Evolutionary conservation across 2,113 vertebrate species (phyloP).

Genomic region (Misgurnus mizolepis): DNA sequence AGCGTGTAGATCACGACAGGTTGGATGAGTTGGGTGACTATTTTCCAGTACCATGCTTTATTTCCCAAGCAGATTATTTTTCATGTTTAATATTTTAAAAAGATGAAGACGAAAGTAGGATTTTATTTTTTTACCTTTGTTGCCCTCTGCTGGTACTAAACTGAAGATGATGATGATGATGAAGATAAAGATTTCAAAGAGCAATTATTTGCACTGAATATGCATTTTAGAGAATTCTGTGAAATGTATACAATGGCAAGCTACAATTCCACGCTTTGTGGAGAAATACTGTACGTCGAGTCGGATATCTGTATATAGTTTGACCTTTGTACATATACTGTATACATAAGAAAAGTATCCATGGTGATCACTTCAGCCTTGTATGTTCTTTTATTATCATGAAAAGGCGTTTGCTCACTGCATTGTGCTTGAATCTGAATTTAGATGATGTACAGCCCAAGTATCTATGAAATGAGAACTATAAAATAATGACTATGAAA

Average conservation of each 20-base stretch:
- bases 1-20: constrained; percentile 9
- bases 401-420: constrained; percentile 78
- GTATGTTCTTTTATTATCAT: constrained; percentile 61
- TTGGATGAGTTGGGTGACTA: background rate
- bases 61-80: constrained; percentile 42
- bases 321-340: constrained; percentile 78
- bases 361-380: constrained; percentile 77
- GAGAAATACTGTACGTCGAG: constrained; percentile 56
- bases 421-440: constrained; percentile 81
- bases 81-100: constrained; percentile 43
- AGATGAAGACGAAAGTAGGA: background rate
- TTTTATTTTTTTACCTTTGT: constrained; percentile 65
- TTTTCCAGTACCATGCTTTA: constrained; percentile 1
- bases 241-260: constrained; percentile 60
- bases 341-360: constrained; percentile 57
- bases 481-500: constrained; percentile 63
- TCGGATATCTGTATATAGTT: constrained; percentile 73
- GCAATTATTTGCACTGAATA: constrained; percentile 65
- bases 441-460: constrained; percentile 80
- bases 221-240: constrained; percentile 66
- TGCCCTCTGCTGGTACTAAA: constrained; percentile 67
- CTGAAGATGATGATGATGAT: constrained; percentile 32
- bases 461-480: constrained; percentile 74
- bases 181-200: constrained; percentile 29
- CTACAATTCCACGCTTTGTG: constrained; percentile 58